Evolutionary conservation across 2,113 vertebrate genomes (phyloP), one percentile per base, ranked within the genome.

Genomic region (Nicator chloris): DNA sequence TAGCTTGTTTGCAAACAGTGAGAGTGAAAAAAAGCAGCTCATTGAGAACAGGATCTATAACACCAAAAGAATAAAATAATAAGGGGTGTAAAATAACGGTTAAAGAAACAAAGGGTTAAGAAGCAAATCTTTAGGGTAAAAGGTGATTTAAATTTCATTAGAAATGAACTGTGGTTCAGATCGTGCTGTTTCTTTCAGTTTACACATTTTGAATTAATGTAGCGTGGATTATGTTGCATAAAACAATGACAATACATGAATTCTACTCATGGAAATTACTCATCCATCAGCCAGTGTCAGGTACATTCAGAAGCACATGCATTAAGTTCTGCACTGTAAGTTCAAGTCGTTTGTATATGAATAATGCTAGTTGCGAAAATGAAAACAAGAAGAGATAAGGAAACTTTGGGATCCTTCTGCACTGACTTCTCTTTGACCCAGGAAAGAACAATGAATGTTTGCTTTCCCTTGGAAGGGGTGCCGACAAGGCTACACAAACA

Each of bases 401-500:
- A 92, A 90, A 90, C 64, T 87, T 91, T 71, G 65, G 24, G 80
- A 88, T 88, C 88, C 40, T 69, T 96, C 71, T 92, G 82, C 69
- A 57, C 28, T 96, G 93, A 95, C 96, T 97, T 97, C 92, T 88
- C 71, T 92, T 92, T 97, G 94, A 97, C 95, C 94, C 80, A 94
- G 65, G 71, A 79, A 94, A 93, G 96, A 94, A 93, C 90, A 92
- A 86, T 75, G 93, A 96, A 81, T 96, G 96, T 97, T 96, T 96
- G 94, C 93, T 96, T 97, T 97, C 92, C 47, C 79, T 97, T 88
- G 79, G 75, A 97, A 92, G 71, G 94, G 93, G 92, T 96, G 92
- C 95, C 53, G 60, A 86, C 81, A 94, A 93, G 95, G 95, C 94
- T 96, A 95, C 37, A 71, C 82, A 97, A 97, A 96, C 87, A 96